phyloP scores from a whole-genome alignment of 2,888 invertebrate genomes.

The Aethes cnicana region DNA sequence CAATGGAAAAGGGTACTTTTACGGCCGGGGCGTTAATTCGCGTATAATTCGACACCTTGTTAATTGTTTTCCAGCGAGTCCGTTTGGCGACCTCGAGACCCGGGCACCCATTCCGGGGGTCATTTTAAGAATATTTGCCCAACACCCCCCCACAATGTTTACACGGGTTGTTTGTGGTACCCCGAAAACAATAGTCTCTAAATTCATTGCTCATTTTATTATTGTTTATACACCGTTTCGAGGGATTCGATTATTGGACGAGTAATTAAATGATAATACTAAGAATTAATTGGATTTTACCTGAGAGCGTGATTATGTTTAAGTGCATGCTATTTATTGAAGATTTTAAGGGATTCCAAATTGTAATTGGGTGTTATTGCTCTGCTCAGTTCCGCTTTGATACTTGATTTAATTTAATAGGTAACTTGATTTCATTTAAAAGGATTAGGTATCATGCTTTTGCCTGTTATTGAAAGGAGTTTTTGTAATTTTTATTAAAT shows the following conservation, averaged over 20 bases:
- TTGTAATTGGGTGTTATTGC: slow-evolving; percentile 26
- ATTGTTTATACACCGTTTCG: slow-evolving; percentile 80
- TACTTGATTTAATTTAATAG: too few relatives aligned
- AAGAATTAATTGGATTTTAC: slow-evolving; percentile 79
- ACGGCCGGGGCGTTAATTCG: slow-evolving; percentile 79
- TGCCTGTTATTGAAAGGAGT: too few relatives aligned
- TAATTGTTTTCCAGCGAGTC: slow-evolving; percentile 80
- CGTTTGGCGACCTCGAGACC: slow-evolving; percentile 75
- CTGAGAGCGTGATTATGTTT: slow-evolving; percentile 60
- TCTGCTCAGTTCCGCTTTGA: slow-evolving; percentile 13
- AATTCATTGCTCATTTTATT: slow-evolving; percentile 83
- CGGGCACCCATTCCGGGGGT: slow-evolving; percentile 62
- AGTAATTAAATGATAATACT: slow-evolving; percentile 82
- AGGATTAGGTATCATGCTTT: too few relatives aligned
- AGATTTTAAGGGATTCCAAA: slow-evolving; percentile 40
- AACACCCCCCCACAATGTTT: slow-evolving; percentile 72
- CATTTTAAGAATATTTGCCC: slow-evolving; percentile 81
- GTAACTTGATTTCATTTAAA: too few relatives aligned
- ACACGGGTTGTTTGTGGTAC: slow-evolving; percentile 80
- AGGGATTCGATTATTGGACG: slow-evolving; percentile 80
- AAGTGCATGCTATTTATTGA: slow-evolving; percentile 52
- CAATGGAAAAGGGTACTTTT: slow-evolving; percentile 81
- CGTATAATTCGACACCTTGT: slow-evolving; percentile 83
- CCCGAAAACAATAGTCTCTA: slow-evolving; percentile 81
- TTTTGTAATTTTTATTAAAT: too few relatives aligned